These are phyloP conservation scores for Drosophila navojoa DNA, from an alignment of 1,140 invertebrate genomes.

Conservation along the genomic window DNA sequence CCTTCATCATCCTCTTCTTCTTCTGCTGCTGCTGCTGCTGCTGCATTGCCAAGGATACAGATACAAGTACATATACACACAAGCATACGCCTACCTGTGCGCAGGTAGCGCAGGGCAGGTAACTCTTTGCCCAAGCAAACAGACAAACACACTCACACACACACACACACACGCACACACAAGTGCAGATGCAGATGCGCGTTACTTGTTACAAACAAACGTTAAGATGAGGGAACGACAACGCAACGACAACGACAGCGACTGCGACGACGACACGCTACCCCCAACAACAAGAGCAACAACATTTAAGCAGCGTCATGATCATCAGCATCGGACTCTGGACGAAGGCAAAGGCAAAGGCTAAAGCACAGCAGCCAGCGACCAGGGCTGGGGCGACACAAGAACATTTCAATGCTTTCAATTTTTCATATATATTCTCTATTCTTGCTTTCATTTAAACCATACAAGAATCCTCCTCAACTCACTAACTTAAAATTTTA, in stretches of 20 bases:
- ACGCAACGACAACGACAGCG: constrained; percentile 18
- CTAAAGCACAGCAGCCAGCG: constrained; percentile 32
- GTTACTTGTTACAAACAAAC: constrained; percentile 77
- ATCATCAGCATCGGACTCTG: constrained; percentile 54
- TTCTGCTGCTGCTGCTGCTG: neutral
- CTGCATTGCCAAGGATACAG: constrained; percentile 57
- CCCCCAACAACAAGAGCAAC: constrained; percentile 42
- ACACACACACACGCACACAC: constrained; percentile 32
- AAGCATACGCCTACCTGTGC: constrained; percentile 76
- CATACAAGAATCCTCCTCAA: no score
- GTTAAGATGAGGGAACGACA: constrained; percentile 48
- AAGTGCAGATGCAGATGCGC: constrained; percentile 58
- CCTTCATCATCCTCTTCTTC: constrained; percentile 8
- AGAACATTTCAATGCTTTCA: neutral
- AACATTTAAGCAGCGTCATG: constrained; percentile 69
- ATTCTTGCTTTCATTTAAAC: neutral
- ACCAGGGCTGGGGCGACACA: constrained; percentile 37
- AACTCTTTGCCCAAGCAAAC: constrained; percentile 69
- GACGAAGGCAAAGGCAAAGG: constrained; percentile 42
- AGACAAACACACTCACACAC: constrained; percentile 27
- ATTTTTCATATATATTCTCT: neutral
- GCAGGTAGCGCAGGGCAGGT: constrained; percentile 70
- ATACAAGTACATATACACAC: constrained; percentile 42
- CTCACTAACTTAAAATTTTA: no score
- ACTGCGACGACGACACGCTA: constrained; percentile 48